phyloP scores from a whole-genome alignment of 2,113 vertebrate genomes.

The human (Homo sapiens) region GRCh38 chr6:9604501-9605000 shows the following conservation, averaged over 20 bases:
- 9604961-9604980: background rate
- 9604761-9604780: background rate
- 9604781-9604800: background rate
- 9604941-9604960: background rate
- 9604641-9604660: slow-evolving; percentile 48
- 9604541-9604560: slow-evolving; percentile 60
- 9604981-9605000: background rate
- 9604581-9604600: slow-evolving; percentile 64
- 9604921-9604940: background rate
- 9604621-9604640: slow-evolving; percentile 68
- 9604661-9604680: slow-evolving; percentile 67
- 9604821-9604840: background rate
- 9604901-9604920: background rate
- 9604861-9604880: background rate
- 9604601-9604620: slow-evolving; percentile 64
- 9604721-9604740: background rate
- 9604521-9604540: slow-evolving; percentile 69
- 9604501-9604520: slow-evolving; percentile 56
- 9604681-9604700: slow-evolving; percentile 58
- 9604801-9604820: background rate
- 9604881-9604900: background rate
- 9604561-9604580: slow-evolving; percentile 70
- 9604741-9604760: background rate
- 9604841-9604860: slow-evolving; percentile 3
- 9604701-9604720: slow-evolving; percentile 73